Conservation (phyloP, 2,797 vertebrate genomes). For the Acomys russatus region DNA sequence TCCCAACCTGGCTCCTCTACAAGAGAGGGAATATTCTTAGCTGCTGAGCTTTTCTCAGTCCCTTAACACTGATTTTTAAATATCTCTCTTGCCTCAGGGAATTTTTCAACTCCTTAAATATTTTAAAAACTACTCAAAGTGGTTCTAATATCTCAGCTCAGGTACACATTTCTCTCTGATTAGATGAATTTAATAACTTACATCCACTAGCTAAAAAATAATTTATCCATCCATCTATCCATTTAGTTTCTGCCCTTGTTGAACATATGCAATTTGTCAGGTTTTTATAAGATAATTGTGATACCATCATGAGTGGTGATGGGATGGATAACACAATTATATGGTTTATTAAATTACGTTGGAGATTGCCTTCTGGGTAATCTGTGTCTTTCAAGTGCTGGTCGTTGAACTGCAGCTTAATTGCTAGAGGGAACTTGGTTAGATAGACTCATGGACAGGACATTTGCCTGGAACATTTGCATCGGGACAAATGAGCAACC, state of each 20-base stretch:
- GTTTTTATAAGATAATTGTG: not conserved
- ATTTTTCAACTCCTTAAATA: slow-evolving; percentile 43
- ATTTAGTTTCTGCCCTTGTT: not conserved
- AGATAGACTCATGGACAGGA: not conserved
- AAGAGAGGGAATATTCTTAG: not conserved
- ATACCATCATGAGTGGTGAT: not conserved
- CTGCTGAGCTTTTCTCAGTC: not conserved
- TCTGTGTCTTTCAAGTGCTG: not conserved
- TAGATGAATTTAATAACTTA: not conserved
- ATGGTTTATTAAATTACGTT: not conserved
- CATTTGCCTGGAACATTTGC: not conserved
- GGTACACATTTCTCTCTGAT: not conserved
- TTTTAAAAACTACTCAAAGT: slow-evolving; percentile 55
- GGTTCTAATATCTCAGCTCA: slow-evolving; percentile 12
- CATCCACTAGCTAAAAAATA: not conserved
- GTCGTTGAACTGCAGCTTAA: not conserved
- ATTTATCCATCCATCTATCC: not conserved
- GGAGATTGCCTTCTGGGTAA: not conserved
- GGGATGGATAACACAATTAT: not conserved
- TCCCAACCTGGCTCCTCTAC: not conserved
- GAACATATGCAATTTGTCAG: not conserved
- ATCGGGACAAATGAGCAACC: not conserved
- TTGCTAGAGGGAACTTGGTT: not conserved
- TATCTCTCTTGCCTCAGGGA: not conserved
- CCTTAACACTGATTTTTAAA: not conserved